phyloP scores from a whole-genome alignment of 2,888 invertebrate genomes.

The Idaea straminata region DNA sequence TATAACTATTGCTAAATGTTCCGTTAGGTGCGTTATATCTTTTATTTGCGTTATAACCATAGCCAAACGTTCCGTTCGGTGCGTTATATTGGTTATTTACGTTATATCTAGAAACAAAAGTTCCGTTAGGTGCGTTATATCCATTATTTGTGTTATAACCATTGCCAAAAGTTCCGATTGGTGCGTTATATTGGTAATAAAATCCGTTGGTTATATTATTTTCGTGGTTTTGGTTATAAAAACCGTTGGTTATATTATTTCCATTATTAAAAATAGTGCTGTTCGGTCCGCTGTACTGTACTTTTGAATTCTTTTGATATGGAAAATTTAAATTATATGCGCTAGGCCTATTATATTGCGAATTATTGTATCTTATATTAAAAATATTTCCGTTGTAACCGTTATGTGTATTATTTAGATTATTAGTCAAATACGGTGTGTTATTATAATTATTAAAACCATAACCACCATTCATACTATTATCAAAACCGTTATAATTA shows the following conservation, averaged over 20 bases:
- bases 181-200: conserved; percentile 5
- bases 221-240: too few species aligned
- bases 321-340: too few species aligned
- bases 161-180: conserved; percentile 18
- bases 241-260: too few species aligned
- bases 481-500: not conserved
- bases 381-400: not conserved
- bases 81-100: not conserved
- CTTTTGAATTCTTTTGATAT: too few species aligned
- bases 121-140: conserved; percentile 1
- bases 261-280: too few species aligned
- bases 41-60: conserved; percentile 11
- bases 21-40: not conserved
- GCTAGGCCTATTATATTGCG: not conserved
- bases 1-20: not conserved
- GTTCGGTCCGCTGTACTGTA: too few species aligned
- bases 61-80: conserved; percentile 19
- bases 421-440: not conserved
- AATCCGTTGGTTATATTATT: too few species aligned
- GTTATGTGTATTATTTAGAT: not conserved
- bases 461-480: not conserved
- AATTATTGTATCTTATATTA: conserved; percentile 8
- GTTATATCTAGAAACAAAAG: not conserved
- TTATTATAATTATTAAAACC: not conserved
- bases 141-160: conserved; percentile 11